Evolutionary conservation across 2,797 vertebrate species (phyloP).

Genomic region (Yasuhikotakia modesta): DNA sequence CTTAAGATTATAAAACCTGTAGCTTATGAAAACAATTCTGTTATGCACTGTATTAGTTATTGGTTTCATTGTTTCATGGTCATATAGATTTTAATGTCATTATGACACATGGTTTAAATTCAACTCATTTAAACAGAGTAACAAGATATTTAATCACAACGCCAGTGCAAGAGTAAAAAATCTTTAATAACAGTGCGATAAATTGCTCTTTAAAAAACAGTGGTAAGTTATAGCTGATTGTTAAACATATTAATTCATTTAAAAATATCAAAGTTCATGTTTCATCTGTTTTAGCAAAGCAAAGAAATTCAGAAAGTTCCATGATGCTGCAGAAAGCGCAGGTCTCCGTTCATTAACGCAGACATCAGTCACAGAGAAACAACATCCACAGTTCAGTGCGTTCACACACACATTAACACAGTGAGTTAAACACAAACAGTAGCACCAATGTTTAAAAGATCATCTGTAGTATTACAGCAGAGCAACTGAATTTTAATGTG

Average conservation of each 20-base stretch:
- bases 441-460: too few species aligned
- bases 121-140: background rate
- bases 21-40: background rate
- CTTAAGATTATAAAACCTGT: background rate
- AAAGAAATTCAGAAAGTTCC: background rate
- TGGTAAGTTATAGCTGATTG: background rate
- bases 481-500: background rate
- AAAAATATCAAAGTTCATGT: background rate
- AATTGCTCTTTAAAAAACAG: background rate
- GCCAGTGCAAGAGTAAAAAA: constrained; percentile 33
- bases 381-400: too few species aligned
- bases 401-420: too few species aligned
- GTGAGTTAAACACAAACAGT: too few species aligned
- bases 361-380: too few species aligned
- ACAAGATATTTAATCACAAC: background rate
- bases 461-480: too few species aligned
- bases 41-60: background rate
- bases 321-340: too few species aligned
- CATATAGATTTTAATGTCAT: constrained; percentile 8
- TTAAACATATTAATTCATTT: background rate
- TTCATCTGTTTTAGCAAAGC: background rate
- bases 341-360: too few species aligned
- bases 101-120: constrained; percentile 1
- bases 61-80: background rate
- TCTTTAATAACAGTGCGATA: constrained; percentile 10